Conservation (phyloP, 2,888 invertebrate genomes). For the Volucella bombylans region DNA sequence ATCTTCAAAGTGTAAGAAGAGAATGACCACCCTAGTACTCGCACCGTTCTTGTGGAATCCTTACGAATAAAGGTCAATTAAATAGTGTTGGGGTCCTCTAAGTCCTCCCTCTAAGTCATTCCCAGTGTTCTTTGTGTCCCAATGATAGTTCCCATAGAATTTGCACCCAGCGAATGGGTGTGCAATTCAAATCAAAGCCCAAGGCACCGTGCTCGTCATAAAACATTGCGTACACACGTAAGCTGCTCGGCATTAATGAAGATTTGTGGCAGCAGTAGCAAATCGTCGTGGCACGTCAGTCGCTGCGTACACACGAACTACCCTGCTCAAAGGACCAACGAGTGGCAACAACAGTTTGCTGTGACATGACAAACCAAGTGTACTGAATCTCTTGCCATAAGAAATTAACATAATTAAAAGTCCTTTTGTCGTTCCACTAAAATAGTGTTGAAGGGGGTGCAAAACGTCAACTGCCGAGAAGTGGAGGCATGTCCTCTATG, state of each 20-base stretch:
- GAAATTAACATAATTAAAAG: conserved; percentile 73
- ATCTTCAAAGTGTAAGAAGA: conserved; percentile 19
- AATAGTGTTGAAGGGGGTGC: conserved; percentile 21
- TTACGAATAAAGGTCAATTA: conserved; percentile 61
- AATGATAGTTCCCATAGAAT: conserved; percentile 20
- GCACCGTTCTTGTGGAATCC: neutral
- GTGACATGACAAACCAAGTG: conserved; percentile 24
- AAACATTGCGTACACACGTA: conserved; percentile 24
- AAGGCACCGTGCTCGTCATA: conserved; percentile 13
- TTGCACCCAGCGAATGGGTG: conserved; percentile 23
- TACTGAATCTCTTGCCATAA: conserved; percentile 61
- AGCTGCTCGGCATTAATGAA: conserved; percentile 20
- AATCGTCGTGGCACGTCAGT: no score
- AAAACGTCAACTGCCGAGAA: neutral
- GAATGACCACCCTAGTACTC: conserved; percentile 18
- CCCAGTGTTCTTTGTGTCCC: neutral
- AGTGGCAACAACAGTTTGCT: neutral
- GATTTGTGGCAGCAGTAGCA: conserved; percentile 37
- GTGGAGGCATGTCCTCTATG: no score
- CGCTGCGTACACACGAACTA: neutral
- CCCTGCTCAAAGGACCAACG: neutral
- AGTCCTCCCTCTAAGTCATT: conserved; percentile 16
- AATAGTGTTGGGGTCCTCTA: no score
- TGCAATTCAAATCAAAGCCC: conserved; percentile 62
- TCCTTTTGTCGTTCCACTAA: conserved; percentile 43